Evolutionary conservation across 2,113 vertebrate species (phyloP), one percentile per base, ranked within the genome.

Genomic region (Dasyurus viverrinus): DNA sequence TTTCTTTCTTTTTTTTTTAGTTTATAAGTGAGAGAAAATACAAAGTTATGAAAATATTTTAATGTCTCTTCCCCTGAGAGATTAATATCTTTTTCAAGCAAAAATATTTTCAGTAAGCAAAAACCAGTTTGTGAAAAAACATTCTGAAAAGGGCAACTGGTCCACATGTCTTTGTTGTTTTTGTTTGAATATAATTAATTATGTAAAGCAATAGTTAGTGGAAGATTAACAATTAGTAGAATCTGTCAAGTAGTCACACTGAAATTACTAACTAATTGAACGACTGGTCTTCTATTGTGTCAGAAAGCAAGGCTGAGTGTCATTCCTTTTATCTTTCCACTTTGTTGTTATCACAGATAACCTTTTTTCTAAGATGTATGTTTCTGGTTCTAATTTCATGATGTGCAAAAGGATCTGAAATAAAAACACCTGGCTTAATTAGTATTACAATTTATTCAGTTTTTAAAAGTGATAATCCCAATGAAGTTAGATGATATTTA

Each of bases 221-320:
- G 98, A 98, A 99, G 98, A 99, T 99, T 99, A 99, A 99, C 99
- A 99, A 99, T 99, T 99, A 99, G 99, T 99, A 98, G 98, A 98
- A 99, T 99, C 99, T 99, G 99, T 99, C 99, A 99, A 99, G 99
- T 99, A 99, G 99, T 99, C 99, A 98, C 98, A 99, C 92, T 97
- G 99, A 99, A 99, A 99, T 99, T 99, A 98, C 98, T 98, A 99
- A 98, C 99, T 99, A 99, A 99, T 99, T 99, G 99, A 99, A 99
- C 96, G 98, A 98, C 98, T 99, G 99, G 99, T 99, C 98, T 98
- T 98, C 99, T 98, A 98, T 99, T 99, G 99, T 99, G 99, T 99
- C 98, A 98, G 98, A 97, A 98, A 99, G 98, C 98, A 98, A 97
- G 96, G 96, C 97, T 97, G 97, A 95, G 96, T 98, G 97, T 97